Evolutionary conservation across 2,888 invertebrate species (phyloP).

Genomic region (Athrips mouffetella): DNA sequence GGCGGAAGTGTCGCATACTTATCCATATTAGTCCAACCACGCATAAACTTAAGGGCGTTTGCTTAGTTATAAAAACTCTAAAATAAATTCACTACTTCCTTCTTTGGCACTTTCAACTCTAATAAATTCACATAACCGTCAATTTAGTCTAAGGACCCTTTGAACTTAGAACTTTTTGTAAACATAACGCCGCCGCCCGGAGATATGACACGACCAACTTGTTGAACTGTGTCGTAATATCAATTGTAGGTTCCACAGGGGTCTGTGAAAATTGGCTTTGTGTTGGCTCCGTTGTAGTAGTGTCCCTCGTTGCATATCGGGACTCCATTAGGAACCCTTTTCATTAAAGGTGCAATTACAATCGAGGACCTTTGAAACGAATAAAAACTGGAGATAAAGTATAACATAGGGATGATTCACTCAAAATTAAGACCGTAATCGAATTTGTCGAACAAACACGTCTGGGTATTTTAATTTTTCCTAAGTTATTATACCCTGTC

Average conservation of each 20-base stretch:
- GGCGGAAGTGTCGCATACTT: too few relatives aligned
- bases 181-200: conserved; percentile 6
- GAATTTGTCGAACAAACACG: too few relatives aligned
- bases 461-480: too few relatives aligned
- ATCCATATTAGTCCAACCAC: conserved; percentile 25
- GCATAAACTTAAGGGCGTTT: conserved; percentile 28
- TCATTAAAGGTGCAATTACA: conserved; percentile 55
- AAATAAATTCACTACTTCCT: conserved; percentile 3
- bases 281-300: conserved; percentile 31
- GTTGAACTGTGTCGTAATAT: conserved; percentile 24
- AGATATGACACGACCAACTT: conserved; percentile 31
- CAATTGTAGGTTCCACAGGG: conserved; percentile 19
- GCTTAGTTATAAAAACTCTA: conserved; percentile 12
- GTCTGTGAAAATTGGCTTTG: conserved; percentile 30
- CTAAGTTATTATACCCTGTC: too few relatives aligned
- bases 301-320: conserved; percentile 40
- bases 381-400: too few relatives aligned
- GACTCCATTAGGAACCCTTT: conserved; percentile 59
- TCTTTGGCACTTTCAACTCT: not conserved
- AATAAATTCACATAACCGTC: not conserved
- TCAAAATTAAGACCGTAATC: too few relatives aligned
- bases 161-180: conserved; percentile 21
- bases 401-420: too few relatives aligned
- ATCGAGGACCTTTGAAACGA: conserved; percentile 33
- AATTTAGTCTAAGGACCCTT: not conserved